These are phyloP conservation scores for Pteropus rufus DNA, from an alignment of 2,797 vertebrate species.

Conservation along the genomic window DNA sequence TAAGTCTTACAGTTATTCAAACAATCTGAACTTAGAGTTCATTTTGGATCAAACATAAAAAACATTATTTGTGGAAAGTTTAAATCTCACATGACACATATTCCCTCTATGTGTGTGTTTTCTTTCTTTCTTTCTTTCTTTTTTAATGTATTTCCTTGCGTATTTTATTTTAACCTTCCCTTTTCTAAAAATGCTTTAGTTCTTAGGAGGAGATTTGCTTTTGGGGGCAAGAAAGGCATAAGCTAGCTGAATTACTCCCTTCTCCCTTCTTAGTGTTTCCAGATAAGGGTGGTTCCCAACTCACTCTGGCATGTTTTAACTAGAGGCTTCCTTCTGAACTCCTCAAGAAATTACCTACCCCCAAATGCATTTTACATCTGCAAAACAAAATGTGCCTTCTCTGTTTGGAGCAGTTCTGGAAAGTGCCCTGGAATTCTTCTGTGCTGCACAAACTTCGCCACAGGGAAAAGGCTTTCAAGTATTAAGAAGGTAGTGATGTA, in stretches of 20 bases:
- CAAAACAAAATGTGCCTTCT: not conserved
- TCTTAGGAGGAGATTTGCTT: not conserved
- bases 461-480: not conserved
- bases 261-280: not conserved
- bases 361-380: not conserved
- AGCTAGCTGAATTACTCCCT: not conserved
- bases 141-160: not conserved
- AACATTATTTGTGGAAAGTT: conserved; percentile 77
- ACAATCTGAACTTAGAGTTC: conserved; percentile 76
- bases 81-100: conserved; percentile 73
- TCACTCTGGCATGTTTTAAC: not conserved
- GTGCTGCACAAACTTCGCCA: not conserved
- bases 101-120: conserved; percentile 2
- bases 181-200: conserved; percentile 45
- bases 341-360: not conserved
- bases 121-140: not conserved
- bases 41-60: conserved; percentile 77
- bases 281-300: not conserved
- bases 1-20: conserved; percentile 74
- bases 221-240: not conserved
- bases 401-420: not conserved
- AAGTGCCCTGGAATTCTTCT: not conserved
- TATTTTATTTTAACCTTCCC: conserved; percentile 55
- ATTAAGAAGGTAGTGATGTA: not conserved
- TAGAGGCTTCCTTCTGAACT: not conserved